Percentiles rank a stretch among this genome's conserved stretches.
phyloP scores from a whole-genome alignment of 1,140 invertebrate species.

The Condylostylus longicornis region DNA sequence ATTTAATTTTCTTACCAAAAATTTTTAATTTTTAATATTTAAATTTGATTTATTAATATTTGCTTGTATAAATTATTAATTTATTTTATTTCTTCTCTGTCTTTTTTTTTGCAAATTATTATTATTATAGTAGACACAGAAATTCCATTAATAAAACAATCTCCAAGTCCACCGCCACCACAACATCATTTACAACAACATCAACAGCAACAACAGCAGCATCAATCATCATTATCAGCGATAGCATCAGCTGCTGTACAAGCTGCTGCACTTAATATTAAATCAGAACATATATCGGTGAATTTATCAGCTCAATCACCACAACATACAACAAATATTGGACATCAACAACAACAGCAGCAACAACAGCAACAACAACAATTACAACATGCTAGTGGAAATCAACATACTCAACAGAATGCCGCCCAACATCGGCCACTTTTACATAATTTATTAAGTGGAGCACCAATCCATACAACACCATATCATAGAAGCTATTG shows the following conservation, averaged over 20 bases:
- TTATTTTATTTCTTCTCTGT: constrained; percentile 3
- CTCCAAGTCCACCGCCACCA: constrained; percentile 28
- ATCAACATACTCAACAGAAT: constrained; percentile 5
- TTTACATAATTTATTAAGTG: constrained; percentile 29
- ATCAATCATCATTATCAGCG: constrained; percentile 14
- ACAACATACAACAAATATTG: constrained; percentile 7
- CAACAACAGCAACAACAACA: constrained; percentile 9
- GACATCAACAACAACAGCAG: constrained; percentile 14
- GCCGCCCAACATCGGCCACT: constrained; percentile 23
- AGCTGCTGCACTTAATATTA: constrained; percentile 21
- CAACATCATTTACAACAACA: constrained; percentile 18
- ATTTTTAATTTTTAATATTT: too few species aligned
- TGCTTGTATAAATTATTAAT: too few species aligned
- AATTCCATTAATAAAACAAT: constrained; percentile 34
- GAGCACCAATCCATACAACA: constrained; percentile 28
- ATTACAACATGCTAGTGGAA: constrained; percentile 10
- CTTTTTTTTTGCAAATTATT: too few species aligned
- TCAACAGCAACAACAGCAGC: constrained; percentile 19
- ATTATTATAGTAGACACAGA: constrained; percentile 27
- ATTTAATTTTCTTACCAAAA: too few species aligned
- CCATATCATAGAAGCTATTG: constrained; percentile 30
- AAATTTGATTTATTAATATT: too few species aligned
- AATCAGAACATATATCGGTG: constrained; percentile 23
- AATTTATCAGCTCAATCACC: constrained; percentile 17
- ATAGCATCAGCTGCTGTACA: constrained; percentile 15